These are phyloP conservation scores for Ceratothoa steindachneri DNA, from an alignment of 2,888 invertebrate genomes.

Conservation along the genomic window DNA sequence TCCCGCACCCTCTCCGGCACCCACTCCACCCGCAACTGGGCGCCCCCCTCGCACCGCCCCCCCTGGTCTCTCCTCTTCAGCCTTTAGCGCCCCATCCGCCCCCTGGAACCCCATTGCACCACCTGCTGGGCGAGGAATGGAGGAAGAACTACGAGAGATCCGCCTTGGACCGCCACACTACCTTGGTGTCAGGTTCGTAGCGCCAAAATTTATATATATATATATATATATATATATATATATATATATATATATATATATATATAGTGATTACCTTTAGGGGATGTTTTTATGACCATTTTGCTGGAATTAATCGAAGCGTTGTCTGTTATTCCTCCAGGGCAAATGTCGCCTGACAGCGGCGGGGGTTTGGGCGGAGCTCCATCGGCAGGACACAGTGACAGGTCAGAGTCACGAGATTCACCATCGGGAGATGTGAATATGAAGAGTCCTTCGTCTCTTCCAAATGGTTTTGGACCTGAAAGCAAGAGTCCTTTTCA, in stretches of 20 bases:
- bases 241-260: too few species aligned
- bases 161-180: slow-evolving; percentile 30
- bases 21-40: slow-evolving; percentile 37
- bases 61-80: slow-evolving; percentile 34
- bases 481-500: slow-evolving; percentile 45
- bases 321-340: too few species aligned
- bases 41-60: slow-evolving; percentile 37
- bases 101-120: slow-evolving; percentile 38
- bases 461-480: slow-evolving; percentile 38
- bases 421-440: slow-evolving; percentile 34
- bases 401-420: slow-evolving; percentile 38
- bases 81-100: slow-evolving; percentile 45
- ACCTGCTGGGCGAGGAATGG: slow-evolving; percentile 37
- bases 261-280: too few species aligned
- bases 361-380: slow-evolving; percentile 25
- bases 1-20: slow-evolving; percentile 19
- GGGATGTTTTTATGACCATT: too few species aligned
- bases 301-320: too few species aligned
- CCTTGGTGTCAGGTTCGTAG: slow-evolving; percentile 5
- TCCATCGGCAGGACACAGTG: slow-evolving; percentile 5
- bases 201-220: too few species aligned
- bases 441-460: slow-evolving; percentile 44
- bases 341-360: slow-evolving; percentile 44
- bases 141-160: slow-evolving; percentile 30
- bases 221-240: too few species aligned